Evolutionary conservation across 2,888 invertebrate species (phyloP), one percentile per base, ranked within the genome.

Genomic region (Torymus tubicola): DNA sequence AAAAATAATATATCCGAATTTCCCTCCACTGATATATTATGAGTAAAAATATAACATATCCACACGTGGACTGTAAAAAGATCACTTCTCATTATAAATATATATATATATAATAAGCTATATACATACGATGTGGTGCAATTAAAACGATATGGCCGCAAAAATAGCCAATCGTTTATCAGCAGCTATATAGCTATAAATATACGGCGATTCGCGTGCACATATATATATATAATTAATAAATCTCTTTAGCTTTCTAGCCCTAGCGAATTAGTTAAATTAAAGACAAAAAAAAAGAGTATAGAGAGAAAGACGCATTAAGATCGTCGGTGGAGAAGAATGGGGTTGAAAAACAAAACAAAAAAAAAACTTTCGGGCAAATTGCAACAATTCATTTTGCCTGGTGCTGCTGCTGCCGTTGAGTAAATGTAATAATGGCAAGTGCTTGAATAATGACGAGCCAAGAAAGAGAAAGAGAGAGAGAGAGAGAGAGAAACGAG

Each of bases 331-430:
- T 31, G 31, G 4, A 31, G 31, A 31, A 31, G 31, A 31, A 31
- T 31, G 31, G 3, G 31, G 31, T 31, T 31, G 8, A n/a, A n/a
- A n/a, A n/a, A n/a, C n/a, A 31, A 31, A 31, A 31, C 2, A 60
- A 70, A 50, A 75, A 75, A 80, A 63, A 80, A 80, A 75, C 67
- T 74, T 79, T 73, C 42, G 76, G 76, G 73, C 55, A 73, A 78
- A 81, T 81, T 81, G 74, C 74, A 70, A 78, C 78, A 53, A 81
- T 73, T 74, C 74, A 65, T n/a, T n/a, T n/a, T n/a, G n/a, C n/a
- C n/a, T n/a, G 16, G n/a, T 31, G 74, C 65, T 16, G 76, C 65
- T n/a, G 64, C 52, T 24, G 13, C 63, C 55, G 65, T 65, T 71
- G 50, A 71, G 76, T 80, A 70, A 76, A 72, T 55, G 76, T 71